Percentiles rank a stretch among this genome's conserved stretches.
Evolutionary conservation across 2,113 vertebrate species (phyloP).

Genomic region (Halcyon malimbica): DNA sequence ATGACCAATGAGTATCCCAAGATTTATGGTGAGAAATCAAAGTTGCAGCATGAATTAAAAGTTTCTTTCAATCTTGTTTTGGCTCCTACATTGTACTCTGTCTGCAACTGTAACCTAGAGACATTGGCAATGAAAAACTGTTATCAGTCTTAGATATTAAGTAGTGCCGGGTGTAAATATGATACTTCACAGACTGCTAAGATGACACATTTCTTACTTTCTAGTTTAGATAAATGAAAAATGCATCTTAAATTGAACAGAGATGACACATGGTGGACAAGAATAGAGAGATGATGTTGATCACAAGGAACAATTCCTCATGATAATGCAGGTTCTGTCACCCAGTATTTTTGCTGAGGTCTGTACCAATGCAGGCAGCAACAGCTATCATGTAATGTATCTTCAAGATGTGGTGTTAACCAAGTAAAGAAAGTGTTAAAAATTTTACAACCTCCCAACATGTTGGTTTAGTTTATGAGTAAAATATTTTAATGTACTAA

Average conservation of each 20-base stretch:
- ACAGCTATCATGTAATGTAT: rapidly evolving
- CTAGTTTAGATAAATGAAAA: neutral
- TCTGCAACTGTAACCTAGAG: neutral
- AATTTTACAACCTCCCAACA: neutral
- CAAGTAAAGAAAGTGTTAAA: neutral
- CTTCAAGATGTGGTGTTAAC: neutral
- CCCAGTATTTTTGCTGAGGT: neutral
- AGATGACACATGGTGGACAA: neutral
- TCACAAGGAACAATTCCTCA: neutral
- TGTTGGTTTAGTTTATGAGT: neutral
- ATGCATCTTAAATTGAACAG: neutral
- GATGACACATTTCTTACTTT: neutral
- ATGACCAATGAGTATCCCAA: neutral
- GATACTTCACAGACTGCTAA: neutral
- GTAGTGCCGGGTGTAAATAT: neutral
- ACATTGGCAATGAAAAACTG: neutral
- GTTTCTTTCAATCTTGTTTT: neutral
- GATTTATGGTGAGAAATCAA: neutral
- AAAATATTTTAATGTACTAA: neutral
- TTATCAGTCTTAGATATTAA: neutral
- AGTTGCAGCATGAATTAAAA: neutral
- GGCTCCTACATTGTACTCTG: neutral
- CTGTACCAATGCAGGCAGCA: neutral
- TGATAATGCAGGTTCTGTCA: neutral
- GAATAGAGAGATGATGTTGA: neutral